Base-by-base conservation (phyloP, 2,888 invertebrate species). In the Orthonevra nobilis region DNA sequence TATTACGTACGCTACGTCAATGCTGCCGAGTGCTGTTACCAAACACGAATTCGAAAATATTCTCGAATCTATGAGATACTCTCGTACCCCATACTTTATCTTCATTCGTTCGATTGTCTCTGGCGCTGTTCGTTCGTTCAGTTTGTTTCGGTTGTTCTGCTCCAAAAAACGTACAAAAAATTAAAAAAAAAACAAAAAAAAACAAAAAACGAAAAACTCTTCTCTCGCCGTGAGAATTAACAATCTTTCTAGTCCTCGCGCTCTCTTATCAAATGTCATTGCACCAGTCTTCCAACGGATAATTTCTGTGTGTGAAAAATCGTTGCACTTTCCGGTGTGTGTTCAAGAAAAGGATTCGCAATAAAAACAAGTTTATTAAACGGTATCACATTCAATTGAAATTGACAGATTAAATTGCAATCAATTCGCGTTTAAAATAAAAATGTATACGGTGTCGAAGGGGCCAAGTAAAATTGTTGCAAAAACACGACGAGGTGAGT, bases 401-500 rank as follows among this genome's bases (percentile, higher is more conserved):
- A n/a, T n/a, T n/a, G n/a, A n/a, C n/a, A n/a, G n/a, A n/a, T n/a
- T n/a, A n/a, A n/a, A n/a, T n/a, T n/a, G 4, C 30, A 19, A 34
- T 44, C 10, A 10, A 17, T 36, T 26, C n/a, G n/a, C n/a, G n/a
- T n/a, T n/a, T n/a, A n/a, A n/a, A n/a, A n/a, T n/a, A n/a, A 56
- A 75, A 87, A 96, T 96, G 96, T 96, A 96, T 91, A 95, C 95
- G 87, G 93, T 96, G 86, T 93, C 94, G 81, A 95, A 95, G 90
- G 95, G 95, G 81, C 95, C 95, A 81, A 96, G 95, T 90, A 95
- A 95, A 91, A 94, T 96, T 88, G 95, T 95, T 84, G 94, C 95
- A 81, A 95, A 96, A 91, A 94, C 95, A 83, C 91, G 95, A 85
- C 91, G 96, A 91, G 94, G 95, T 94, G 86, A 88, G 85, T 84